Base-by-base conservation (phyloP, 2,888 invertebrate genomes). In the Agrochola circellaris region DNA sequence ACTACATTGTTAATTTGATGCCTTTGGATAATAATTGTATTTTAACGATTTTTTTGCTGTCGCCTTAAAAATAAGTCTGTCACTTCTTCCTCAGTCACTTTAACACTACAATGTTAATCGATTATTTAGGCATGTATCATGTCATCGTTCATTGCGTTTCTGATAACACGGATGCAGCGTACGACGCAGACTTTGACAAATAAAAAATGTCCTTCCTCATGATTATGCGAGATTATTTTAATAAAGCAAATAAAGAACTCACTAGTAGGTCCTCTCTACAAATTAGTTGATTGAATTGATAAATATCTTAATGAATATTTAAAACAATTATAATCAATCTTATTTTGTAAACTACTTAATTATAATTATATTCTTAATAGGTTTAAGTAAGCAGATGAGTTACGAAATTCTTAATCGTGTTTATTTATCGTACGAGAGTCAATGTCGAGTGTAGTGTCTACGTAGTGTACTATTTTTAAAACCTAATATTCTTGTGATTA, bases 391-490 rank as follows among this genome's bases (percentile, higher is more conserved):
- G 4, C 15, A 54, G 23, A 45, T 81, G 45, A 30, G 38, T 23
- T 26, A 42, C 5, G 9, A 23, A 17, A 54, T 13, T 61, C 20
- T 34, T 15, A 20, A 20, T 45, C 2, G 9, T 51, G 26, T 66
- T 82, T 85, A 75, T 70, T 73, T 75, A 65, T 58, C 34, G 30
- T 2, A 11, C n/a, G 30, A 30, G n/a, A 48, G 45, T 70, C 72
- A 69, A 42, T 69, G 69, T 45, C 48, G 69, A 45, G 17, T 68
- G 83, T 69, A 76, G 86, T 86, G 83, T 82, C 9, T 45, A 26
- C 1, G n/a, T 7, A 58, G 15, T 54, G 2, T 1, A 17, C 17
- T 56, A 34, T 62, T 65, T 34, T 45, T 42, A 62, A 45, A 64
- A 42, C n/a, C 2, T 42, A 9, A 23, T 34, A 3, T 64, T 30